Evolutionary conservation across 2,888 invertebrate genomes (phyloP), one percentile per base, ranked within the genome.

Genomic region (Caradrina kadenii): DNA sequence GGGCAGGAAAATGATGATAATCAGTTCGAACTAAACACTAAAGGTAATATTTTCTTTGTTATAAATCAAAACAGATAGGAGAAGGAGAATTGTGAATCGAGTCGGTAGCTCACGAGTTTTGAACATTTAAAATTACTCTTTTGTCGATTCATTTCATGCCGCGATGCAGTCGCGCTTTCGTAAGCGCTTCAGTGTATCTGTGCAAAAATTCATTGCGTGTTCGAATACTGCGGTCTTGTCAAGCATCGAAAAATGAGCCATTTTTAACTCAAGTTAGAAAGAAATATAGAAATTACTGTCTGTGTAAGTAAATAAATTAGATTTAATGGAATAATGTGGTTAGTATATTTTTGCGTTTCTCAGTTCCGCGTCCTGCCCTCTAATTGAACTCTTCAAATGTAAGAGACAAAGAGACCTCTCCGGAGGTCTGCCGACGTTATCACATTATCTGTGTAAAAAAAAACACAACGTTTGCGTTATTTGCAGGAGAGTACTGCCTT

Each of bases 361-460:
- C 56, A 42, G 70, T 72, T 70, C 45, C 50, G 49, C 62, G 64
- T 67, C 64, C 54, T 70, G 50, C 63, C 61, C 53, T 80, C 50
- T 73, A 82, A 74, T 76, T 78, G 78, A 82, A 74, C 68, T 79
- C 62, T 74, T 80, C 73, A 79, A 75, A 39, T 81, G 67, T 65
- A 66, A 52, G 66, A 80, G 78, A 76, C 68, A 82, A 78, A 75
- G 73, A 70, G 68, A 70, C 59, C 76, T 75, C 85, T 69, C 71
- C 21, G 31, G 78, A 82, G 85, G 83, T 84, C 80, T 67, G 39
- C 68, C 71, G 54, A 80, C 82, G 64, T 84, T 84, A 84, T 82
- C 83, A 82, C 81, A 83, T 83, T 83, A 83, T 82, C 85, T 80
- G 64, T 50, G 65, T 58, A 77, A 80, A 81, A 80, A 81, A 82